Percentiles rank a stretch among this genome's conserved stretches.
phyloP scores from a whole-genome alignment of 2,113 vertebrate species.

The Mormyrus iriodes region DNA sequence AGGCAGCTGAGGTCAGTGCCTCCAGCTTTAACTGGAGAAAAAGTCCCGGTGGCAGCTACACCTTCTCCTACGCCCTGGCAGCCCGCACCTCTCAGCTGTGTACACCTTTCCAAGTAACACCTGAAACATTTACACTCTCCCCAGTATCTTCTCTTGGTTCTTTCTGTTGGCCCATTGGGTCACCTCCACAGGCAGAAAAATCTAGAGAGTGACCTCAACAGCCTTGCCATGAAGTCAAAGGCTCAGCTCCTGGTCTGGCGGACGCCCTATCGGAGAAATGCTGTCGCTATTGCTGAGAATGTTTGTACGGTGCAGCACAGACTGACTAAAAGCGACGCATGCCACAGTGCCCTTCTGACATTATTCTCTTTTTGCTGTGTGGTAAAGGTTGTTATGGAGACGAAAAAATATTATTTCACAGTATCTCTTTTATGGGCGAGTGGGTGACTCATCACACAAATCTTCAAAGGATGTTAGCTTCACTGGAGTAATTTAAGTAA shows the following conservation, averaged over 20 bases:
- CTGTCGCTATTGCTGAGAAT: background rate
- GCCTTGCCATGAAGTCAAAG: background rate
- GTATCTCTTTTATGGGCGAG: background rate
- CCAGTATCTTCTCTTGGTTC: background rate
- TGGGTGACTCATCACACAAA: background rate
- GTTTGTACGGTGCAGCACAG: background rate
- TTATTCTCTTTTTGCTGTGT: background rate
- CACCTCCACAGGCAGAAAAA: background rate
- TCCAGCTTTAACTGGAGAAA: background rate
- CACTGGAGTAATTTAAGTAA: conserved; percentile 7
- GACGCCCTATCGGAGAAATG: background rate
- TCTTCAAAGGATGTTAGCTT: background rate
- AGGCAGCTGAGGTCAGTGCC: background rate
- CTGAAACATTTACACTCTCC: background rate
- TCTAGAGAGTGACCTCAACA: background rate
- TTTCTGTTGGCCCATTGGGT: background rate
- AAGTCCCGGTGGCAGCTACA: background rate
- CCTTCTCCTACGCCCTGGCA: background rate
- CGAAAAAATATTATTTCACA: background rate
- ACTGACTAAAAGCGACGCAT: background rate
- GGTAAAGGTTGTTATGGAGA: background rate
- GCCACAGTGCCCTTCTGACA: background rate
- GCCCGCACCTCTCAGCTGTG: background rate
- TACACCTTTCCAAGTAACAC: background rate
- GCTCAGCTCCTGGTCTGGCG: background rate